These are phyloP conservation scores for Artemia sinica DNA, from an alignment of 2,888 invertebrate species.

Conservation along the genomic window DNA sequence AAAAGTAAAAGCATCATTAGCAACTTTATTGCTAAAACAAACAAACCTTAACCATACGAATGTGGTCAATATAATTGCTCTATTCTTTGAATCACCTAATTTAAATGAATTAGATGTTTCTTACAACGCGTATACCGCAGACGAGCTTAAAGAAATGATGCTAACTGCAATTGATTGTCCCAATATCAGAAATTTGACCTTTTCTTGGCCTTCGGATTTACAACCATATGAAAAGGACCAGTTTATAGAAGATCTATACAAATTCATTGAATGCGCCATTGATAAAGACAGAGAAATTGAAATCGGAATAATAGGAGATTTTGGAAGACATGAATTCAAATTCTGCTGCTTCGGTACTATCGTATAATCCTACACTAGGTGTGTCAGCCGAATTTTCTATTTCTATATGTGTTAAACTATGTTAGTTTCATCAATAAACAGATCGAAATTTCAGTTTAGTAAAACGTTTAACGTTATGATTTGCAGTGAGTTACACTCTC, in stretches of 20 bases:
- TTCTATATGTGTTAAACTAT: no score
- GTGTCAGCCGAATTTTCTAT: no score
- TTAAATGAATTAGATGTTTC: neutral
- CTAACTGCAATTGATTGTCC: neutral
- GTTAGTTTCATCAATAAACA: no score
- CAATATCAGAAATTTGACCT: neutral
- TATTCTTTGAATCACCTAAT: neutral
- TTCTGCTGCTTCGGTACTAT: no score
- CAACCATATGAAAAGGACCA: neutral
- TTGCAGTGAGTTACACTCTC: no score
- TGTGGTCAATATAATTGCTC: neutral
- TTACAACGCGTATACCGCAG: neutral
- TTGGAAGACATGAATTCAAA: neutral
- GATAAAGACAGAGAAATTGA: neutral
- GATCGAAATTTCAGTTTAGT: no score
- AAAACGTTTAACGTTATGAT: no score
- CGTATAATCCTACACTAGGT: no score
- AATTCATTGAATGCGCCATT: neutral
- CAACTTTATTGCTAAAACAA: neutral
- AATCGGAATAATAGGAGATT: neutral
- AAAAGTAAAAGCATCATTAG: neutral
- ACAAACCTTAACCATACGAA: neutral
- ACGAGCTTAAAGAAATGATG: neutral
- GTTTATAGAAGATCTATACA: neutral
- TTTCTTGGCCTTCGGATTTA: constrained; percentile 3